Percentiles rank a stretch among this genome's conserved stretches.
These are phyloP conservation scores for Heliconius hewitsoni DNA, from an alignment of 1,140 invertebrate genomes.

Conservation along the genomic window DNA sequence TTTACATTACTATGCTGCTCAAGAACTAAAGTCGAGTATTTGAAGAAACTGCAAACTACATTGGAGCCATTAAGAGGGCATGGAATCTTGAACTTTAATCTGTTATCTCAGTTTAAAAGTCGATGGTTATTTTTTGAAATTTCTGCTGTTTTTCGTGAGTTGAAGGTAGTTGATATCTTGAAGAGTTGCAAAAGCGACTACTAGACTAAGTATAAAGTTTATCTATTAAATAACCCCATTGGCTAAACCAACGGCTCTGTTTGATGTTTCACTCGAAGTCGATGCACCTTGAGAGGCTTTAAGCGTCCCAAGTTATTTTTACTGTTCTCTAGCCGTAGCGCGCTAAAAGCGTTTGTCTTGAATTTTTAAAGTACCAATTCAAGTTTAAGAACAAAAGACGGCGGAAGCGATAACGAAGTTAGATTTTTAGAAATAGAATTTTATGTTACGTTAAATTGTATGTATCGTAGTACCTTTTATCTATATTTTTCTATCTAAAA, in stretches of 20 bases:
- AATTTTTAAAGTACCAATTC: slow-evolving; percentile 78
- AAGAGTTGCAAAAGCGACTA: slow-evolving; percentile 31
- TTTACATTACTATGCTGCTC: slow-evolving; percentile 30
- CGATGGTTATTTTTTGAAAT: slow-evolving; percentile 34
- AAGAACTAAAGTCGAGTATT: slow-evolving; percentile 19
- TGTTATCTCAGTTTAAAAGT: slow-evolving; percentile 36
- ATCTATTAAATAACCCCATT: slow-evolving; percentile 69
- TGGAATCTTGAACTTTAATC: slow-evolving; percentile 31
- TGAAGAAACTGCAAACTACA: slow-evolving; percentile 34
- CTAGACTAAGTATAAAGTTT: slow-evolving; percentile 48
- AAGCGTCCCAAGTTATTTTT: slow-evolving; percentile 70
- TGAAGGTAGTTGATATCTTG: slow-evolving; percentile 32
- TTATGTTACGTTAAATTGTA: slow-evolving; percentile 1
- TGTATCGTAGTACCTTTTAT: neutral
- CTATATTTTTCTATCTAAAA: neutral
- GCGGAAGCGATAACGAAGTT: slow-evolving; percentile 25
- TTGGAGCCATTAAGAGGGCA: slow-evolving; percentile 30
- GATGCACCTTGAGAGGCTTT: slow-evolving; percentile 53
- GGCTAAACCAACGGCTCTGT: slow-evolving; percentile 63
- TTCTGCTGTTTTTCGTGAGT: slow-evolving; percentile 25
- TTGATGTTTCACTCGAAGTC: slow-evolving; percentile 54
- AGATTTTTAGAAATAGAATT: slow-evolving; percentile 17
- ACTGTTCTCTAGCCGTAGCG: slow-evolving; percentile 49
- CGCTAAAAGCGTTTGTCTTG: slow-evolving; percentile 78
- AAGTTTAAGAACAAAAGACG: slow-evolving; percentile 58